Evolutionary conservation across 2,113 vertebrate species (phyloP).

Genomic region (Daboia siamensis): DNA sequence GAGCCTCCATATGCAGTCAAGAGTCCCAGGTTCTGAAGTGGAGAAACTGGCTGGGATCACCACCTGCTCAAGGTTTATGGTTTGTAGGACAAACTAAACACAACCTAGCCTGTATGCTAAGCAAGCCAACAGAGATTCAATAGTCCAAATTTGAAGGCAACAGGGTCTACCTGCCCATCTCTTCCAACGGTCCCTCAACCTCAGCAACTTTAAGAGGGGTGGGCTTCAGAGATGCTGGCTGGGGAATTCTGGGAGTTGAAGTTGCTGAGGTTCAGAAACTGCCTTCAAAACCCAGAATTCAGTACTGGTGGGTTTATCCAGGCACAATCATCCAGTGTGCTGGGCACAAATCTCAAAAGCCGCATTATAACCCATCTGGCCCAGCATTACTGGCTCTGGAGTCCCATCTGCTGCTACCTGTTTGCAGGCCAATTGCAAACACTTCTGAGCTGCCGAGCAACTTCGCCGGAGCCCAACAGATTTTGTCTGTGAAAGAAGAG

Average conservation of each 20-base stretch:
- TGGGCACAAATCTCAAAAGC: neutral
- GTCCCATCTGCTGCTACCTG: neutral
- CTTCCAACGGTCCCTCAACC: neutral
- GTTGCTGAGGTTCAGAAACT: neutral
- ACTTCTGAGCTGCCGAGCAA: neutral
- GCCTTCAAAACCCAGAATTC: neutral
- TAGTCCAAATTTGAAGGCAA: neutral
- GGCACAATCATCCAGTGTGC: neutral
- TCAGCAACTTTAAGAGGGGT: no score
- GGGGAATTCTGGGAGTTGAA: neutral
- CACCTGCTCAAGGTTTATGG: neutral
- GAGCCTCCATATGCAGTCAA: neutral
- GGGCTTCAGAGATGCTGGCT: no score
- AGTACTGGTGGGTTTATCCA: neutral
- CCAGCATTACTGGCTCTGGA: neutral
- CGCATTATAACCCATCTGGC: neutral
- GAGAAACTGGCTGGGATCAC: neutral
- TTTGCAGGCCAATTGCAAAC: neutral
- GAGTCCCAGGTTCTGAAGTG: neutral
- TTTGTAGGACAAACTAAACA: neutral
- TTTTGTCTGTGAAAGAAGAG: slow-evolving; percentile 7
- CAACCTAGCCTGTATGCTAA: neutral
- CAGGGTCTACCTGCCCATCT: neutral
- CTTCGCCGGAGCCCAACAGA: neutral
- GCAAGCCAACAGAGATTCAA: neutral